Base-by-base conservation (phyloP, 1,140 invertebrate genomes). In the Polypedilum pembai region DNA sequence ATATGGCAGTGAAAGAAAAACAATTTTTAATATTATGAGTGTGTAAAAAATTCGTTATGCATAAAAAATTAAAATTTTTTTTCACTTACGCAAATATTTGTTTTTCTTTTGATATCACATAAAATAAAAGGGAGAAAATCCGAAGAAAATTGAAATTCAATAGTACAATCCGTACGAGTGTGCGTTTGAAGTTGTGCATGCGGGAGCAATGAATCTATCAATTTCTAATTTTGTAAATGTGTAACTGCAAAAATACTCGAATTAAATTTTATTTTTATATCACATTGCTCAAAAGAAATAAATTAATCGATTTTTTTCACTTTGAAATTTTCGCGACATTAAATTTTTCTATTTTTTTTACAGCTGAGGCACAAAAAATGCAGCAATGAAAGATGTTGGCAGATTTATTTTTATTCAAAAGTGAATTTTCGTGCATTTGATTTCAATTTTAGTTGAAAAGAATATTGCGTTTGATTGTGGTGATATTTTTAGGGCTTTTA, bases 181-280 rank as follows among this genome's bases (percentile, higher is more conserved):
- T 56, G 45, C 24, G 24, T 33, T 33, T 56, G 45, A 56, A n/a
- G 41, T 45, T 56, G 45, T n/a, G n/a, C 45, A 56, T 15, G 45
- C 45, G 45, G n/a, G 45, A 56, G 12, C 45, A 56, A 56, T 56
- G 45, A 56, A 56, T 56, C 45, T 56, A 56, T 56, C 45, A 56
- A 56, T 56, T 56, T n/a, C 45, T 56, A 56, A 45, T 45, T 56
- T 56, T 56, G 12, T 15, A 56, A n/a, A 33, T 33, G 24, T 33
- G 24, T 33, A 5, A 33, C 24, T 33, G 24, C 24, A 33, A 33
- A n/a, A 33, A 33, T 33, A 56, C 45, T 56, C 45, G n/a, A 56
- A 56, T n/a, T 56, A 56, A 56, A n/a, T 56, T 56, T 56, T 56
- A n/a, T 56, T 56, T 56, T 56, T 56, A 56, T 56, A n/a, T 56